These are phyloP conservation scores for Cynopterus sphinx DNA, from an alignment of 2,797 vertebrate species.

Conservation along the genomic window DNA sequence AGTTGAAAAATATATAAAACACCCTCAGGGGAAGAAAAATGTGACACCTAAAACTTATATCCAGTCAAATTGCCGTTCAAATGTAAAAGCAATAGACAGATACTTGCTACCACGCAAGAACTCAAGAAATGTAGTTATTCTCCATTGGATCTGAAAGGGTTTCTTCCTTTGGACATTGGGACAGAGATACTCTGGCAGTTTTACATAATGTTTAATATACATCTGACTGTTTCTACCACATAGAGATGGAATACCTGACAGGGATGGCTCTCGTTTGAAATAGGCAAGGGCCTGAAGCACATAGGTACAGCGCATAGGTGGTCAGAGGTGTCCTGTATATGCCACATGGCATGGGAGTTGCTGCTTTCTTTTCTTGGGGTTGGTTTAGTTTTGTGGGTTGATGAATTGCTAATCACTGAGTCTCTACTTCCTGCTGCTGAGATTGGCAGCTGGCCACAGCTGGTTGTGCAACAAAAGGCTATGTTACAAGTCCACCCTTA, in stretches of 20 bases:
- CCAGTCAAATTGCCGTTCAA: neutral
- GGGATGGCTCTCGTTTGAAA: neutral
- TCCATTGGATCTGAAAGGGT: neutral
- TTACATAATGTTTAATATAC: neutral
- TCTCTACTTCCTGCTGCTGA: neutral
- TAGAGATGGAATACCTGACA: neutral
- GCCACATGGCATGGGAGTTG: accelerated
- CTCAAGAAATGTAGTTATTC: neutral
- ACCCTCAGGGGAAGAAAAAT: neutral
- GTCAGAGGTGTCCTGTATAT: neutral
- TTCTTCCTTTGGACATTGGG: neutral
- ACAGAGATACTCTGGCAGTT: neutral
- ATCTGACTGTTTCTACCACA: neutral
- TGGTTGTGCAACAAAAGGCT: neutral
- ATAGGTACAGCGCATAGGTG: accelerated
- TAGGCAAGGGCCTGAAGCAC: neutral
- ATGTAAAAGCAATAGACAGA: neutral
- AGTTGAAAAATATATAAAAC: neutral
- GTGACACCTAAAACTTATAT: neutral
- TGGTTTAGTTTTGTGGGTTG: neutral
- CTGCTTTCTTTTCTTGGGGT: neutral
- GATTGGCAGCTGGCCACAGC: neutral
- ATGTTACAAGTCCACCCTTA: neutral
- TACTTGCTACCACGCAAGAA: neutral
- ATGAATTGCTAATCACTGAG: neutral